A percentile compares a stretch with the other conserved stretches of the same genome.
Conservation (phyloP, 35 echinoderm and acorn worm genomes). For the Diadema setosum region DNA sequence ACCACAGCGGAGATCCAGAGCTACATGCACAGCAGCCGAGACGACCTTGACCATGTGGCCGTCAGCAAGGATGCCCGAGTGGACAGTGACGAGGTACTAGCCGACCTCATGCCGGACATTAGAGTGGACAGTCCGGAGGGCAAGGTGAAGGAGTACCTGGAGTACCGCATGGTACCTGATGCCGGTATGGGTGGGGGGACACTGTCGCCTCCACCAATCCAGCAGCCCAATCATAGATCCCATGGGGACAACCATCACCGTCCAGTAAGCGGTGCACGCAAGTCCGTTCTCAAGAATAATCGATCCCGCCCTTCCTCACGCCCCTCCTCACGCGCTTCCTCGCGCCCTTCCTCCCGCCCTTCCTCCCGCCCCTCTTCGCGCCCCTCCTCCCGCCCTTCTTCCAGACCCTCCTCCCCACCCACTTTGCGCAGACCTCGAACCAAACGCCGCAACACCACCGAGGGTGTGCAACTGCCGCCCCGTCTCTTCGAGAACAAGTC, state of each 20-base stretch:
- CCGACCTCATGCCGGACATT: constrained; percentile 76
- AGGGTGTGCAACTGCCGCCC: not conserved
- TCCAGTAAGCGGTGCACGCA: not conserved
- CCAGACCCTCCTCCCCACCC: too few species aligned
- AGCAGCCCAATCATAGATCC: constrained; percentile 7
- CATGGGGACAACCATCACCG: constrained; percentile 1
- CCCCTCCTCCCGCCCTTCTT: not conserved
- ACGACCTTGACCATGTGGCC: constrained; percentile 73
- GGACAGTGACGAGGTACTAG: constrained; percentile 96
- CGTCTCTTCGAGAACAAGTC: not conserved
- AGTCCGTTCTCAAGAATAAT: not conserved
- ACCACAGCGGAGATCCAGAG: constrained; percentile 97
- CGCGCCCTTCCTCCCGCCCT: not conserved
- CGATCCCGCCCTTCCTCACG: too few species aligned
- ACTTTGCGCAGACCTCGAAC: not conserved
- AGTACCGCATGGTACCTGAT: not conserved
- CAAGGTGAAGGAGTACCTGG: constrained; percentile 85
- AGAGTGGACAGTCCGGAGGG: constrained; percentile 95
- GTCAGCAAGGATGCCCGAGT: constrained; percentile 56
- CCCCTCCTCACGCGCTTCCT: too few species aligned
- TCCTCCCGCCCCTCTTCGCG: not conserved
- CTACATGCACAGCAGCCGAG: constrained; percentile 91
- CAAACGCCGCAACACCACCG: not conserved
- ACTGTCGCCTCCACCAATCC: not conserved
- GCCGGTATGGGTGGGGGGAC: not conserved